phyloP scores from a whole-genome alignment of 2,888 invertebrate genomes.

The Silvanus unidentatus region DNA sequence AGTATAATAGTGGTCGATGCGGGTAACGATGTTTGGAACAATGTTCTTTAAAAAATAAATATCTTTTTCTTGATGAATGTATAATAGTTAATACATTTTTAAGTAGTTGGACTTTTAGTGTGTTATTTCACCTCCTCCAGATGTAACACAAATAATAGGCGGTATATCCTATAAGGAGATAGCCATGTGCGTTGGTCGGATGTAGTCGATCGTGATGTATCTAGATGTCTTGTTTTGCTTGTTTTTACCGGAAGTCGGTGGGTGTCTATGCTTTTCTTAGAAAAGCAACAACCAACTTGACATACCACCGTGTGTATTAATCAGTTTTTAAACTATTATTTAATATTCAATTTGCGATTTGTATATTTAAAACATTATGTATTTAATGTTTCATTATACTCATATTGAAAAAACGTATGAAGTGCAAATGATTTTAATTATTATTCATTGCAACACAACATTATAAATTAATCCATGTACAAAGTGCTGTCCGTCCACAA shows the following conservation, averaged over 20 bases:
- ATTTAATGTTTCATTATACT: too few species aligned
- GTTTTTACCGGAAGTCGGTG: slow-evolving; percentile 30
- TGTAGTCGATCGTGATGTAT: slow-evolving; percentile 7
- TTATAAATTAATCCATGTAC: too few species aligned
- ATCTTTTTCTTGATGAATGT: too few species aligned
- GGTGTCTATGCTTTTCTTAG: slow-evolving; percentile 21
- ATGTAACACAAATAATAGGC: neutral
- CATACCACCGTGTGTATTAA: slow-evolving; percentile 3
- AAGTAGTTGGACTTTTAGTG: neutral
- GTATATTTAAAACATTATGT: neutral
- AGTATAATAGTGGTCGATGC: too few species aligned
- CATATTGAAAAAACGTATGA: too few species aligned
- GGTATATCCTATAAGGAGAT: neutral
- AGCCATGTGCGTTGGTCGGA: slow-evolving; percentile 3
- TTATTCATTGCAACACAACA: too few species aligned
- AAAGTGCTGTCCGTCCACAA: too few species aligned
- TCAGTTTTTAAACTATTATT: neutral
- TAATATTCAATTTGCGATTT: neutral
- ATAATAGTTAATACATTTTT: too few species aligned
- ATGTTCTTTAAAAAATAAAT: too few species aligned
- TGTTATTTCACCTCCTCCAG: slow-evolving; percentile 4
- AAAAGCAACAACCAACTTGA: slow-evolving; percentile 1
- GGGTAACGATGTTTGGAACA: too few species aligned
- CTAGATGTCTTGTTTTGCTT: slow-evolving; percentile 5
- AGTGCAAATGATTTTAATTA: too few species aligned